A percentile compares a stretch with the other conserved stretches of the same genome.
phyloP scores from a whole-genome alignment of 2,888 invertebrate species.

The Scrobipalpa atriplicella region DNA sequence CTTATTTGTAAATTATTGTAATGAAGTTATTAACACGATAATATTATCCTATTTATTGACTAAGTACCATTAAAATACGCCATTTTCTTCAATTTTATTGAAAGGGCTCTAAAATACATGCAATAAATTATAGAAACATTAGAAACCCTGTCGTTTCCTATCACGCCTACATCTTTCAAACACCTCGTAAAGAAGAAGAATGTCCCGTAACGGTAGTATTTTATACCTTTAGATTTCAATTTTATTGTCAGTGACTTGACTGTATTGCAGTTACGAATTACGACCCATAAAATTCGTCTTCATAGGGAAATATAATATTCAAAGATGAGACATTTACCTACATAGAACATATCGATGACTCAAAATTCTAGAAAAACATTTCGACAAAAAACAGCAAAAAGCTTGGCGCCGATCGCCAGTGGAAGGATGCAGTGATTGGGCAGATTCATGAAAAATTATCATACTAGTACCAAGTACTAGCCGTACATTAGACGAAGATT shows the following conservation, averaged over 20 bases:
- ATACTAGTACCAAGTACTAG: too few relatives aligned
- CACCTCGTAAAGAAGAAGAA: neutral
- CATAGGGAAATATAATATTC: neutral
- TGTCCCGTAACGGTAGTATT: neutral
- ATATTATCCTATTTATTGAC: too few relatives aligned
- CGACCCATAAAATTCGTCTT: neutral
- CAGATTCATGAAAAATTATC: too few relatives aligned
- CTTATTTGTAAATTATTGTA: too few relatives aligned
- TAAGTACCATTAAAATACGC: neutral
- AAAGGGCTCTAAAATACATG: neutral
- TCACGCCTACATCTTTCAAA: neutral
- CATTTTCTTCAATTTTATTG: neutral
- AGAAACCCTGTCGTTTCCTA: conserved; percentile 8
- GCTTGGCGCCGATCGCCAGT: too few relatives aligned
- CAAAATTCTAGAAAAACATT: too few relatives aligned
- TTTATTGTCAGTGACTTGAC: neutral
- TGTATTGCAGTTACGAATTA: neutral
- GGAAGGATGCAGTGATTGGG: too few relatives aligned
- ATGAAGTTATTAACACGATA: too few relatives aligned
- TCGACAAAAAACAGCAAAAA: too few relatives aligned
- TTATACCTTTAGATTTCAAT: neutral
- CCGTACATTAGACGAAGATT: too few relatives aligned
- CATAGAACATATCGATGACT: too few relatives aligned
- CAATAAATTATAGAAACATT: neutral
- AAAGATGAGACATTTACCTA: too few relatives aligned